Percentiles rank a stretch among this genome's conserved stretches.
These are phyloP conservation scores for Perizoma affinitatum DNA, from an alignment of 2,888 invertebrate species.

Conservation along the genomic window DNA sequence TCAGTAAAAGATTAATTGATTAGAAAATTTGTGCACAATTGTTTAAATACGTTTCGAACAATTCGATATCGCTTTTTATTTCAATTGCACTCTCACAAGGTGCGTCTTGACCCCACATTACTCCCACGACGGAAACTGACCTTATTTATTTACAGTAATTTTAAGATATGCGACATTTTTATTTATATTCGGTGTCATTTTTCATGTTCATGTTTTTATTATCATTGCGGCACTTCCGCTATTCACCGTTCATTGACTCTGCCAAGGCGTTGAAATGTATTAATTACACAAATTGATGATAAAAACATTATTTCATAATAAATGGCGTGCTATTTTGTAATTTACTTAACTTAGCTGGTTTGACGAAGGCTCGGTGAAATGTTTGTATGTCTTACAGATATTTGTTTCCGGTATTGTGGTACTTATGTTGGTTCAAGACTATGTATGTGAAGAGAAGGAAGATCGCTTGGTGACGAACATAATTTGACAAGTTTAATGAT, in stretches of 20 bases:
- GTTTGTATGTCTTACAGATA: constrained; percentile 2
- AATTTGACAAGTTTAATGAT: too few species aligned
- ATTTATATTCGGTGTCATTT: neutral
- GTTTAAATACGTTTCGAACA: too few species aligned
- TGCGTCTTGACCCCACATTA: constrained; percentile 13
- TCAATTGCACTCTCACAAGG: too few species aligned
- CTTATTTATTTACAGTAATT: constrained; percentile 4
- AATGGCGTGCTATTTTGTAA: constrained; percentile 11
- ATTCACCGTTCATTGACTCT: constrained; percentile 25
- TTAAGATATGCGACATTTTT: constrained; percentile 5
- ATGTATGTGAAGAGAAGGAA: too few species aligned
- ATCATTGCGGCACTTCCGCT: constrained; percentile 7
- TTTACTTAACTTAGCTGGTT: constrained; percentile 8
- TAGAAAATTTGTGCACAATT: too few species aligned
- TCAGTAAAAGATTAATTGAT: too few species aligned
- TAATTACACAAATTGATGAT: constrained; percentile 5
- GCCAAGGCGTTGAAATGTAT: constrained; percentile 18
- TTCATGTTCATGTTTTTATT: neutral
- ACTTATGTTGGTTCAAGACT: too few species aligned
- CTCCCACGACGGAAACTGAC: constrained; percentile 12
- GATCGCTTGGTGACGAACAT: too few species aligned
- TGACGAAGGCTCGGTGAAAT: neutral
- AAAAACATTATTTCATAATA: constrained; percentile 9
- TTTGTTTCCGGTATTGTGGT: too few species aligned
- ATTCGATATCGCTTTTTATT: too few species aligned